Evolutionary conservation across 2,797 vertebrate genomes (phyloP).

Genomic region (Takifugu ocellatus): DNA sequence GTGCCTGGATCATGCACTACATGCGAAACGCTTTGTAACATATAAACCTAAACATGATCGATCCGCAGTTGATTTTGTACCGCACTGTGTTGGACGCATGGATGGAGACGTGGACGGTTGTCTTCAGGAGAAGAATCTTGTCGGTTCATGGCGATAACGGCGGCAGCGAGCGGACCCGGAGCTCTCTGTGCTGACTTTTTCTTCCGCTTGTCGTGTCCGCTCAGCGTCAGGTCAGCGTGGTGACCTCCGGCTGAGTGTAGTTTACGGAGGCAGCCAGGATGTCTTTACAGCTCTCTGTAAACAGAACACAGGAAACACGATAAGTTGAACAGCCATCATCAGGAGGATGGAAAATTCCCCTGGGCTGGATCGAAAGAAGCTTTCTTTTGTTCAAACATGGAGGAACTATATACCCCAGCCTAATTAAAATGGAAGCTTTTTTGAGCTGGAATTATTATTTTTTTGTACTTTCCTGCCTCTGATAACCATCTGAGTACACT

Average conservation of each 20-base stretch:
- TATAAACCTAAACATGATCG: slow-evolving; percentile 20
- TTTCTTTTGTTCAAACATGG: no score
- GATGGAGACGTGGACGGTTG: neutral
- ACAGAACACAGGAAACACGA: slow-evolving; percentile 29
- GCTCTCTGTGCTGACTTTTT: slow-evolving; percentile 21
- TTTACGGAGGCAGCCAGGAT: slow-evolving; percentile 64
- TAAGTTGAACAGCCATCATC: neutral
- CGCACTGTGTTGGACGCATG: slow-evolving; percentile 15
- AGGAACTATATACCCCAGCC: no score
- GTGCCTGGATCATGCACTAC: slow-evolving; percentile 55
- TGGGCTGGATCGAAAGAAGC: no score
- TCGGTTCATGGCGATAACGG: no score
- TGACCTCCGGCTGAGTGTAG: slow-evolving; percentile 74
- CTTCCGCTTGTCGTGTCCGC: slow-evolving; percentile 17
- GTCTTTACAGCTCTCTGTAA: slow-evolving; percentile 75
- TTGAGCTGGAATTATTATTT: no score
- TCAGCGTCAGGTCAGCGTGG: slow-evolving; percentile 70
- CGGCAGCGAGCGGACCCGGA: slow-evolving; percentile 1
- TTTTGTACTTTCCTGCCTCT: slow-evolving; percentile 34
- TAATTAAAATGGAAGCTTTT: no score
- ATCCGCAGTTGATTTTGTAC: slow-evolving; percentile 34
- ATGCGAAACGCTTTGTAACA: slow-evolving; percentile 59
- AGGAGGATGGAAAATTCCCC: no score
- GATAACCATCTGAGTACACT: slow-evolving; percentile 51
- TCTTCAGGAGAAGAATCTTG: no score